Base-by-base conservation (phyloP, 2,113 vertebrate genomes). In the Pteropus alecto region DNA sequence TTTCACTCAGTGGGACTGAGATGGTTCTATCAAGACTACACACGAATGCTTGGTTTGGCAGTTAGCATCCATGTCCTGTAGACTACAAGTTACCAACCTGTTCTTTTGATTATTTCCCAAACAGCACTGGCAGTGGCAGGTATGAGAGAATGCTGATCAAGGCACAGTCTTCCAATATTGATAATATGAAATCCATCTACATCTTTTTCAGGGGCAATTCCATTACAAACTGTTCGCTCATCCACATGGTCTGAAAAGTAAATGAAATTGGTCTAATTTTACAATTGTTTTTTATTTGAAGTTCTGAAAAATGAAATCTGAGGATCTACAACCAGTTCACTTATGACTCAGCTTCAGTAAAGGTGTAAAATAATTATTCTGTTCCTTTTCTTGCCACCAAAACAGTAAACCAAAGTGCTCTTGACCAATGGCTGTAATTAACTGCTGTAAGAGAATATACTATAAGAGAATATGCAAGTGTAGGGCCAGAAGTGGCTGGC, bases 171-270 rank as follows among this genome's bases (percentile, higher is more conserved):
- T 35, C 99, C 99, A 2, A 99, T 98, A 41, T 99, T 99, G 87
- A 99, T 97, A 78, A 99, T 98, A 16, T 99, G 99, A 97, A 99
- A 99, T 3, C 99, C 99, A 81, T 99, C 99, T 11, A 99, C 99
- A 6, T 99, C 99, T 97, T 99, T 99, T 65, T 99, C 99, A 24
- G 99, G 99, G 46, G 99, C 97, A 3, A 99, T 98, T 82, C 99
- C 98, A 0, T 99, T 99, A 78, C 99, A 99, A 8, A 99, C 98
- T 0, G 98, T 95, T 92, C 99, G 97, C 54, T 99, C 99, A 13
- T 99, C 99, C 16, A 99, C 99, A 90, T 99, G 99, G 38, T 97
- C 99, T 99, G 88, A 82, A 95, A 95, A 83, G 97, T 38, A 94
- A 94, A 95, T 78, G 41, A 70, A 74, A 70, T 51, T 33, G 65